Evolutionary conservation across 2,888 invertebrate species (phyloP), one percentile per base, ranked within the genome.

Genomic region (Nephrocerus scutellatus): DNA sequence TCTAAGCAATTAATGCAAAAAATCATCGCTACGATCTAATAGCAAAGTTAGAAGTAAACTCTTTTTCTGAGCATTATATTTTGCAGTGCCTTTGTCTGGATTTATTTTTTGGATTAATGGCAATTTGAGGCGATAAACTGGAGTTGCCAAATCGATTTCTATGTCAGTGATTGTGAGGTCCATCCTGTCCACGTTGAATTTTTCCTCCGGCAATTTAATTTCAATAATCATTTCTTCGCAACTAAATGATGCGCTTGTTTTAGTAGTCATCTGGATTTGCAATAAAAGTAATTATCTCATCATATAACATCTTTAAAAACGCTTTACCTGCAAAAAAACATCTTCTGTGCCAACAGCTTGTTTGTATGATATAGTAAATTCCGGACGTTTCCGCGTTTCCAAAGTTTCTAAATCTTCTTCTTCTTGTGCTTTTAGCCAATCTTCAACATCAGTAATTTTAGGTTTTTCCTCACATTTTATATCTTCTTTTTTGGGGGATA

Each of bases 201-300:
- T 75, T 59, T 90, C 89, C 3, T 77, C 82, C 0, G 88, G 84
- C 62, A 93, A 70, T 52, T 77, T 71, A 12, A 92, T 75, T 43
- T 76, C 74, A 16, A 93, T 71, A n/a, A 88, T 73, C 68, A 93
- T 79, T 63, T 87, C 83, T 66, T 93, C 92, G 68, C 91, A 91
- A 57, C 89, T 88, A 4, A 86, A 76, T 0, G 86, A 80, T 3
- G 79, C 71, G 13, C 82, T 78, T 1, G 82, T 85, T 63, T 86
- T 88, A 43, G 80, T 79, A 2, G 84, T 82, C 74, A 90, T 83
- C 82, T 87, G 70, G 35, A 61, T 36, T 22, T 8, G n/a, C n/a
- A n/a, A n/a, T n/a, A n/a, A n/a, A n/a, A 54, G 44, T 9, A 6
- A 28, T 25, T 22, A 13, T n/a, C 13, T 20, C 20, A 16, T 12